Conservation (phyloP, 2,797 vertebrate genomes). For the Alosa sapidissima region DNA sequence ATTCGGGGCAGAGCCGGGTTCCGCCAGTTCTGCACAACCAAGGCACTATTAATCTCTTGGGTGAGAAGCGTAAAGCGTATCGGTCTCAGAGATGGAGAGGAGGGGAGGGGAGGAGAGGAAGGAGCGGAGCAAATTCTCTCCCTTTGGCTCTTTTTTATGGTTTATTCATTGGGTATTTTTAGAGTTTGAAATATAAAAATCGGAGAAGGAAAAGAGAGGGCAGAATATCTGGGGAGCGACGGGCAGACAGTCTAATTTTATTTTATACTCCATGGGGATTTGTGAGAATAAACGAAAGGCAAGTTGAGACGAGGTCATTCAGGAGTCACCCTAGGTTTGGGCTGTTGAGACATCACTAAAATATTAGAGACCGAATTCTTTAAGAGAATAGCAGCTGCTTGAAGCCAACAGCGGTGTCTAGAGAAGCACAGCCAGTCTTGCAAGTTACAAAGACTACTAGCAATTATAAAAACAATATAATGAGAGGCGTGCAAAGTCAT, state of each 20-base stretch:
- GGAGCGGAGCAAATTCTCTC: not conserved
- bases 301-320: not conserved
- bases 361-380: not conserved
- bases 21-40: not conserved
- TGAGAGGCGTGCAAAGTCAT: not conserved
- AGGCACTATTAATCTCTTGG: not conserved
- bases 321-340: not conserved
- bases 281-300: not conserved
- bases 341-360: not conserved
- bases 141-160: not conserved
- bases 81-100: not conserved
- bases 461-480: too few species aligned
- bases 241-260: not conserved
- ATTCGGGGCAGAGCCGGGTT: not conserved
- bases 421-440: too few species aligned
- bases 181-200: not conserved
- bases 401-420: too few species aligned
- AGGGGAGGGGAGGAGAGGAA: not conserved
- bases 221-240: not conserved
- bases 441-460: too few species aligned
- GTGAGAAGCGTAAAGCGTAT: not conserved
- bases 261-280: not conserved
- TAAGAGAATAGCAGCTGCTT: too few species aligned
- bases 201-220: not conserved
- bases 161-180: slow-evolving; percentile 14